Conservation (phyloP, 2,888 invertebrate species). For the Artemia sinica region DNA sequence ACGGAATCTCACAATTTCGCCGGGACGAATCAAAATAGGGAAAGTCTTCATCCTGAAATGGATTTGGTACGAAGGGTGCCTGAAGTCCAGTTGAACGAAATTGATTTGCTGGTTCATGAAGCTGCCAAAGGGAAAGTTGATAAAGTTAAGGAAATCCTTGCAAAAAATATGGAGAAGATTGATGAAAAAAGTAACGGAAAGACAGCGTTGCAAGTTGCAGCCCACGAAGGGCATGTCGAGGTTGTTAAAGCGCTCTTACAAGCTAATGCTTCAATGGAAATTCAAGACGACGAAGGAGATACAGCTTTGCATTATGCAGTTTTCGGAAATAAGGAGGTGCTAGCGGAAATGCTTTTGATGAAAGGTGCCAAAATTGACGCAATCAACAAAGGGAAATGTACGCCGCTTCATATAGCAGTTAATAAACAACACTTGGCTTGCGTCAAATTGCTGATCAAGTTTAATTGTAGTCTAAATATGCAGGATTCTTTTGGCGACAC, state of each 20-base stretch:
- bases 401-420: conserved; percentile 69
- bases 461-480: conserved; percentile 49
- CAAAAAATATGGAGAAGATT: no score
- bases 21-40: conserved; percentile 36
- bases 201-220: conserved; percentile 62
- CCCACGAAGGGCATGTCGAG: conserved; percentile 62
- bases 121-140: no score
- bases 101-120: no score
- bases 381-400: no score
- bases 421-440: conserved; percentile 65
- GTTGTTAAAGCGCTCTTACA: conserved; percentile 52
- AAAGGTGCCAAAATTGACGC: no score
- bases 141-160: no score
- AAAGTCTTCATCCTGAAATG: no score
- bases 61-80: no score
- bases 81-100: no score
- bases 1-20: conserved; percentile 49
- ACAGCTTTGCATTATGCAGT: conserved; percentile 70
- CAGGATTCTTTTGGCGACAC: conserved; percentile 65
- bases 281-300: conserved; percentile 69
- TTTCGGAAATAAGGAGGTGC: conserved; percentile 45
- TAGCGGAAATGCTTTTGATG: no score
- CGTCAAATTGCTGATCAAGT: conserved; percentile 49
- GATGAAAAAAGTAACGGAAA: conserved; percentile 54
- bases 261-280: no score